Percentiles rank a stretch among this genome's conserved stretches.
Conservation (phyloP, 2,113 vertebrate genomes). For the Sylvia atricapilla region DNA sequence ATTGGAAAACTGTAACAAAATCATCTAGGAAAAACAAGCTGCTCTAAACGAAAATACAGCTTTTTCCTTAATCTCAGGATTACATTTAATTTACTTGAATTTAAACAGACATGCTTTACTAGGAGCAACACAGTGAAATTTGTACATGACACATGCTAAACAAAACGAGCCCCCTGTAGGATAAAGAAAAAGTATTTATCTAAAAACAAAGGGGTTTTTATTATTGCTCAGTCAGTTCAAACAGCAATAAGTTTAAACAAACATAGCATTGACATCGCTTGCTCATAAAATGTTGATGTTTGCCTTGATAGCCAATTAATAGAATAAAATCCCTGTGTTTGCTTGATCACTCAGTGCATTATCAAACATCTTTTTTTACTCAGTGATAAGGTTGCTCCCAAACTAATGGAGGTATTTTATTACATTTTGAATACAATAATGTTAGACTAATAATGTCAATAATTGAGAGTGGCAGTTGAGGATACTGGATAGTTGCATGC, state of each 20-base stretch:
- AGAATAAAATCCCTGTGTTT: slow-evolving; percentile 53
- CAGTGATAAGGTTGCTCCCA: slow-evolving; percentile 28
- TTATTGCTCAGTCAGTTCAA: slow-evolving; percentile 62
- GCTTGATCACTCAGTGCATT: neutral
- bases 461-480: neutral
- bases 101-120: slow-evolving; percentile 56
- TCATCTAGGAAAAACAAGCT: slow-evolving; percentile 15
- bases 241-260: slow-evolving; percentile 56
- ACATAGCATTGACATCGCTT: neutral
- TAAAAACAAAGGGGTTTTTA: slow-evolving; percentile 59
- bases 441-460: slow-evolving; percentile 27
- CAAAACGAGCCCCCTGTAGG: slow-evolving; percentile 31
- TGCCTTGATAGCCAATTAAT: slow-evolving; percentile 45
- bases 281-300: slow-evolving; percentile 1
- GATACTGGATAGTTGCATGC: neutral
- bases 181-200: slow-evolving; percentile 46
- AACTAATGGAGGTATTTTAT: slow-evolving; percentile 46
- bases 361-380: slow-evolving; percentile 17
- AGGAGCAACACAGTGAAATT: neutral
- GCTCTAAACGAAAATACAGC: slow-evolving; percentile 10
- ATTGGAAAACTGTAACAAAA: slow-evolving; percentile 16
- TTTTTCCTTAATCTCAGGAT: slow-evolving; percentile 55
- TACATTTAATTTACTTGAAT: slow-evolving; percentile 50
- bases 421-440: slow-evolving; percentile 10
- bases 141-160: slow-evolving; percentile 31